Conservation (phyloP, 2,797 vertebrate species). For the Erethizon dorsatum region DNA sequence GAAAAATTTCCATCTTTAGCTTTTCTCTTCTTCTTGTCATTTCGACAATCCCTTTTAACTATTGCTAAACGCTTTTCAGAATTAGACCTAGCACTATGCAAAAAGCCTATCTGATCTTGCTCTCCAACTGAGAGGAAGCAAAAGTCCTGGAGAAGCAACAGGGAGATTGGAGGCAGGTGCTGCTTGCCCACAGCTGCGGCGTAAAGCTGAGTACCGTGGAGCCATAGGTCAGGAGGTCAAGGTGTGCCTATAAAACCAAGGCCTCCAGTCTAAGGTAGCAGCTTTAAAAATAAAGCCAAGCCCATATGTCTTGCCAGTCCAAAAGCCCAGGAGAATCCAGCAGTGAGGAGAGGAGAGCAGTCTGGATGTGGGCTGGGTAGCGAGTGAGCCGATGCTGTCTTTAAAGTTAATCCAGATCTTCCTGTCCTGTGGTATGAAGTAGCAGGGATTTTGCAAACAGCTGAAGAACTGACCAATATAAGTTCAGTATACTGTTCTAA, state of each 20-base stretch:
- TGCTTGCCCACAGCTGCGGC: not conserved
- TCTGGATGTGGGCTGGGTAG: not conserved
- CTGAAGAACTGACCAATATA: not conserved
- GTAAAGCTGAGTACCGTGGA: not conserved
- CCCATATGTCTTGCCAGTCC: not conserved
- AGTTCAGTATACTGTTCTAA: not conserved
- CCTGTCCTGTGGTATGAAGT: not conserved
- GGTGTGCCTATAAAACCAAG: not conserved
- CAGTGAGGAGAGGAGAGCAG: slow-evolving; percentile 25
- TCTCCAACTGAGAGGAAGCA: not conserved
- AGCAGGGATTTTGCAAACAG: not conserved
- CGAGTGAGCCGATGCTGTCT: not conserved
- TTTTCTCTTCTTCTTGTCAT: slow-evolving; percentile 29
- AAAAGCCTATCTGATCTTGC: slow-evolving; percentile 11
- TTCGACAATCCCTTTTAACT: slow-evolving; percentile 49
- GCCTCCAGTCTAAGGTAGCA: not conserved
- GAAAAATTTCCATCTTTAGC: slow-evolving; percentile 35
- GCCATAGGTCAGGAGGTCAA: not conserved
- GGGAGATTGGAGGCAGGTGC: not conserved
- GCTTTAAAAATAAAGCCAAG: not conserved
- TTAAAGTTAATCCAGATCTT: slow-evolving; percentile 4
- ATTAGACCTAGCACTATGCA: not conserved
- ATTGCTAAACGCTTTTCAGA: slow-evolving; percentile 35
- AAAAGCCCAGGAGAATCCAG: not conserved
- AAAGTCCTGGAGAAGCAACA: not conserved